Evolutionary conservation across 2,888 invertebrate genomes (phyloP), one percentile per base, ranked within the genome.

Genomic region (Crocallis elinguaria): DNA sequence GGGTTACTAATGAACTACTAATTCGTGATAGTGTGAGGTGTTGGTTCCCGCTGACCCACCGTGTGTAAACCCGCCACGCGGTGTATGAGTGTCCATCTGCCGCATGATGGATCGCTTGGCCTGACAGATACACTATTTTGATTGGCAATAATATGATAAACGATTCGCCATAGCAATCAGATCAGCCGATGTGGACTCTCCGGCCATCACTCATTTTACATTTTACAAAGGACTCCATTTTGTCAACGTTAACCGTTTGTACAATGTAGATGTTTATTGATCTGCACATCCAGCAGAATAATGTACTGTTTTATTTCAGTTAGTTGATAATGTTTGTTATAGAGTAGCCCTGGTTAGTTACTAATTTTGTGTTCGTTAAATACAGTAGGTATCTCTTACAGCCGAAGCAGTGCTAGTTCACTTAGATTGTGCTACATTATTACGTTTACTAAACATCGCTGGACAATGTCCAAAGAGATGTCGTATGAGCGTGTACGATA

Each of bases 41-140:
- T 73, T 69, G 71, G 71, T 77, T 29, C 23, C 6, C 44, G n/a
- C 11, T 17, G 21, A 16, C 17, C 42, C 14, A 23, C 30, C 23
- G 43, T 12, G 32, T 12, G 37, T 37, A 13, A 32, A 74, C 57
- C 36, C 44, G 32, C 49, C 27, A n/a, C 33, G 44, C 30, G 12
- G 57, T 54, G 48, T 56, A 73, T 79, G 29, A 72, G 70, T 75
- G 73, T 77, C 82, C 84, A 75, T 80, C 81, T 73, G 71, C 69
- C 76, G 69, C 66, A 64, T 87, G 87, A 90, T 85, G 87, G 87
- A 91, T 90, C 81, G 79, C 82, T 77, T 74, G 76, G 82, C 84
- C 86, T 83, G 84, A 86, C 88, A 88, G 91, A 90, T 84, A 91
- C 91, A 90, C 90, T 90, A 91, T 91, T 91, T 91, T 91, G 91